Conservation (phyloP, 2,888 invertebrate species). For the Loripinus fragilis region DNA sequence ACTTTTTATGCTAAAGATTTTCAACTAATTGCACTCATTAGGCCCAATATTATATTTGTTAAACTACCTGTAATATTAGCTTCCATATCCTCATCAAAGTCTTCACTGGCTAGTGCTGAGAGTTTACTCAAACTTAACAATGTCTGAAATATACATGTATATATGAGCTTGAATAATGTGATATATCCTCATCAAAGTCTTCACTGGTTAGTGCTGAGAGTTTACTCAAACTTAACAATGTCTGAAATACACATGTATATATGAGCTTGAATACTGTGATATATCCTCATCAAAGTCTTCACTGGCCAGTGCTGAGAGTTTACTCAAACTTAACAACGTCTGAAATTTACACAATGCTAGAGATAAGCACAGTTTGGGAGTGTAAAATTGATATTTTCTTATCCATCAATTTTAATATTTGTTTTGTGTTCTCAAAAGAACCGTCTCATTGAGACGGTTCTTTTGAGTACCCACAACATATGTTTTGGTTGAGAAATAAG, state of each 20-base stretch:
- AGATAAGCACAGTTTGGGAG: too few species aligned
- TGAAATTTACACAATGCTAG: slow-evolving; percentile 74
- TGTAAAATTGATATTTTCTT: too few species aligned
- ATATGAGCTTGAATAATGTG: too few species aligned
- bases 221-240: slow-evolving; percentile 92
- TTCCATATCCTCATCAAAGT: slow-evolving; percentile 76
- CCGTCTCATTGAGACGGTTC: too few species aligned
- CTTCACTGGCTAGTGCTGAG: slow-evolving; percentile 87
- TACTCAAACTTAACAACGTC: slow-evolving; percentile 91
- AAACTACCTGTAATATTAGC: slow-evolving; percentile 76
- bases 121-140: slow-evolving; percentile 93
- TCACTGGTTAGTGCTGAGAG: slow-evolving; percentile 88
- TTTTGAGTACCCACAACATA: too few species aligned
- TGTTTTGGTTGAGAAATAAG: too few species aligned
- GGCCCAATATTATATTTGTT: too few species aligned
- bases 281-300: slow-evolving; percentile 82
- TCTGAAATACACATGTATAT: slow-evolving; percentile 84
- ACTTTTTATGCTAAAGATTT: too few species aligned
- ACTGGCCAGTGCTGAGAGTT: slow-evolving; percentile 89
- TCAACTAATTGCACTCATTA: too few species aligned
- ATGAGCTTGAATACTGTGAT: too few species aligned
- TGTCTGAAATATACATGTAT: slow-evolving; percentile 85
- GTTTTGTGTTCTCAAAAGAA: too few species aligned
- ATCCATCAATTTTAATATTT: too few species aligned
- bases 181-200: slow-evolving; percentile 78